Conservation (phyloP, 1,140 invertebrate species). For the Laupala kohalensis region DNA sequence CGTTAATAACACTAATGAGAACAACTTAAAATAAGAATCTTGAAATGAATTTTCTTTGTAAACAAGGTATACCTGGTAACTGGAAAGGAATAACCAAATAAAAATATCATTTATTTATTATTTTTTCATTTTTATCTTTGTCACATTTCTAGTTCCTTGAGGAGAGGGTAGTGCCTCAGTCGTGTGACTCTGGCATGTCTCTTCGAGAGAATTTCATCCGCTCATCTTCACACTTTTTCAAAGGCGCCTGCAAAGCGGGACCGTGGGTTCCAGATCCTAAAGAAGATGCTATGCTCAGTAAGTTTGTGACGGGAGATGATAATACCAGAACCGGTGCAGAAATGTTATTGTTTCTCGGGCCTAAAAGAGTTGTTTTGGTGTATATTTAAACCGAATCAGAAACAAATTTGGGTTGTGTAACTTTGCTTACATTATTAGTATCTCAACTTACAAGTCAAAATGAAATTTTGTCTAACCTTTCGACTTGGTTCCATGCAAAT, state of each 20-base stretch:
- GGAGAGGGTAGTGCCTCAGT: conserved; percentile 45
- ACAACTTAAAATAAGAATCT: conserved; percentile 17
- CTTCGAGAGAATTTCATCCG: conserved; percentile 57
- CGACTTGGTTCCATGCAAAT: too few relatives aligned
- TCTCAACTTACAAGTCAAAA: too few relatives aligned
- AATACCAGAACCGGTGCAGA: neutral
- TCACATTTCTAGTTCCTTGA: conserved; percentile 50
- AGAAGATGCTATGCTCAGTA: conserved; percentile 55
- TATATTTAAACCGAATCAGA: too few relatives aligned
- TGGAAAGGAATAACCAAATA: neutral
- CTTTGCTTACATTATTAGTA: too few relatives aligned
- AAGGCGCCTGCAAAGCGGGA: conserved; percentile 63
- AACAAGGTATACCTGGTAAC: conserved; percentile 10
- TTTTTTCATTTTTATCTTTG: conserved; percentile 17
- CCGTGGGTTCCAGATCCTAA: conserved; percentile 56
- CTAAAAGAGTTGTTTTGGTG: too few relatives aligned
- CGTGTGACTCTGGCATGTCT: conserved; percentile 48
- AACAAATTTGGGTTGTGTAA: too few relatives aligned
- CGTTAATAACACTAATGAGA: neutral
- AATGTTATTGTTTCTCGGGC: too few relatives aligned
- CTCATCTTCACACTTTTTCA: conserved; percentile 53
- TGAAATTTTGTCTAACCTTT: too few relatives aligned
- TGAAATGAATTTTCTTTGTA: conserved; percentile 18
- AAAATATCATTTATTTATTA: neutral
- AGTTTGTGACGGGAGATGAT: conserved; percentile 22